Conservation (phyloP, 2,797 vertebrate species). For the Poecilia velifera region DNA sequence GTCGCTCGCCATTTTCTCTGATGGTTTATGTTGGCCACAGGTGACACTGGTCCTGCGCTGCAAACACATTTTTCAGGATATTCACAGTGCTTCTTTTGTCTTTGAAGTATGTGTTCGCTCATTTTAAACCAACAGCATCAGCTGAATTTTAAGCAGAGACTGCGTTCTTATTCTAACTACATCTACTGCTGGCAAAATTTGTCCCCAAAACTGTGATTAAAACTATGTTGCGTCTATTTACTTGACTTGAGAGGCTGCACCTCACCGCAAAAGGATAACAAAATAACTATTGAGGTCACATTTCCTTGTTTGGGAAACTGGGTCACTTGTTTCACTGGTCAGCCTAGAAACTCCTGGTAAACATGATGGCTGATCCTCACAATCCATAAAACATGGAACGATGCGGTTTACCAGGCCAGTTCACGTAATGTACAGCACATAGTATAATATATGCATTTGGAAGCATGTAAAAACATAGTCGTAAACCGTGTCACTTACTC, state of each 20-base stretch:
- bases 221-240: constrained; percentile 42
- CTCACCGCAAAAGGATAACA: constrained; percentile 55
- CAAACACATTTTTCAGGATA: constrained; percentile 31
- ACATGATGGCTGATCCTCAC: constrained; percentile 37
- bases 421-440: neutral
- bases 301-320: constrained; percentile 71
- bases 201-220: constrained; percentile 13
- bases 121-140: constrained; percentile 9
- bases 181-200: constrained; percentile 15
- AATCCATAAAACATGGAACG: neutral
- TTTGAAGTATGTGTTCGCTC: constrained; percentile 13
- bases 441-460: constrained; percentile 1
- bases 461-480: constrained; percentile 8
- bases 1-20: constrained; percentile 32
- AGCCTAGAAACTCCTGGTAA: constrained; percentile 46
- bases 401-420: constrained; percentile 3
- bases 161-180: neutral
- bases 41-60: constrained; percentile 31
- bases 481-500: constrained; percentile 1
- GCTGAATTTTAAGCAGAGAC: constrained; percentile 27
- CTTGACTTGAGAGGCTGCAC: constrained; percentile 49
- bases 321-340: constrained; percentile 68
- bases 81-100: constrained; percentile 7
- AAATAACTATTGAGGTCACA: constrained; percentile 73
- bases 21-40: constrained; percentile 42